phyloP scores from a whole-genome alignment of 2,113 vertebrate species.

The Xenus cinereus region DNA sequence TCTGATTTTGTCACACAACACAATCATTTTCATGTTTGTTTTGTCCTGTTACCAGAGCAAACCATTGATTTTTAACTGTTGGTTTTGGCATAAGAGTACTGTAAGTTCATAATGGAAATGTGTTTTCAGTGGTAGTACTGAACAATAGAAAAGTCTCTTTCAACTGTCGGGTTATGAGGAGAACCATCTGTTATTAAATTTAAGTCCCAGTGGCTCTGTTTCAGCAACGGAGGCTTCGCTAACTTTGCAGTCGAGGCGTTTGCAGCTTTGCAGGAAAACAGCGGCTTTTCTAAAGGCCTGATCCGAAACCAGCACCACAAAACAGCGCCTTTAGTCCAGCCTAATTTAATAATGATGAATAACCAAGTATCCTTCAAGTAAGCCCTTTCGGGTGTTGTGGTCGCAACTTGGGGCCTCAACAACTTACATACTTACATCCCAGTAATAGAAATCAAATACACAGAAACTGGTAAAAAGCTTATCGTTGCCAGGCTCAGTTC shows the following conservation, averaged over 20 bases:
- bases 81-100: slow-evolving; percentile 47
- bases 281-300: neutral
- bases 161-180: slow-evolving; percentile 18
- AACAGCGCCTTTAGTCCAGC: neutral
- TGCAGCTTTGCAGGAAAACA: neutral
- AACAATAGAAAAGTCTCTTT: slow-evolving; percentile 65
- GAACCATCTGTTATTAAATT: slow-evolving; percentile 66
- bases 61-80: slow-evolving; percentile 66
- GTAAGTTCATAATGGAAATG: slow-evolving; percentile 44
- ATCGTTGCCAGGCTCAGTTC: neutral
- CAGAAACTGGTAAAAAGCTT: neutral
- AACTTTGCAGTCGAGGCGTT: neutral
- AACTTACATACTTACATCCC: neutral
- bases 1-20: slow-evolving; percentile 48
- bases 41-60: slow-evolving; percentile 66
- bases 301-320: neutral
- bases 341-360: neutral
- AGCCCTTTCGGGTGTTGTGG: neutral
- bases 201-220: slow-evolving; percentile 28
- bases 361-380: neutral
- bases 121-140: slow-evolving; percentile 47
- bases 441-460: neutral
- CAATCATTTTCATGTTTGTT: slow-evolving; percentile 46
- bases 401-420: neutral
- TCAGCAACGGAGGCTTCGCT: neutral